These are phyloP conservation scores for Galerucella nymphaeae DNA, from an alignment of 2,888 invertebrate species.

Conservation along the genomic window DNA sequence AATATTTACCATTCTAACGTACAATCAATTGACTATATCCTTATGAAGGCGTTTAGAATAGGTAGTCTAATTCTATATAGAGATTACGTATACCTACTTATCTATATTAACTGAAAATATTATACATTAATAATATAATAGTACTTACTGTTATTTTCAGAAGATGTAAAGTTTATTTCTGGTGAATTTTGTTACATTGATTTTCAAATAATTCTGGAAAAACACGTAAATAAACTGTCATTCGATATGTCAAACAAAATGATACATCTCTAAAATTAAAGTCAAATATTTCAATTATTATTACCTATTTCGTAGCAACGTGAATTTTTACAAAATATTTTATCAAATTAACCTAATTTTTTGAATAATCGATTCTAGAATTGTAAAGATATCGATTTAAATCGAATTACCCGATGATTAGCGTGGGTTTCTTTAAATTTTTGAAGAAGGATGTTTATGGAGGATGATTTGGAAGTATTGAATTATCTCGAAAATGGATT, in stretches of 20 bases:
- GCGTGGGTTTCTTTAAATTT: too few species aligned
- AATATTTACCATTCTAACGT: not conserved
- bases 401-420: not conserved
- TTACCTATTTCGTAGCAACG: not conserved
- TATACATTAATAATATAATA: too few species aligned
- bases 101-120: too few species aligned
- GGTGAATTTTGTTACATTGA: slow-evolving; percentile 26
- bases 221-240: slow-evolving; percentile 23
- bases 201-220: slow-evolving; percentile 12
- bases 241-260: slow-evolving; percentile 25
- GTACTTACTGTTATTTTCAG: slow-evolving; percentile 13
- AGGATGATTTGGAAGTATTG: too few species aligned
- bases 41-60: too few species aligned
- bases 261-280: slow-evolving; percentile 10
- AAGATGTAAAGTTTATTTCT: slow-evolving; percentile 21
- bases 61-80: too few species aligned
- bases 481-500: too few species aligned
- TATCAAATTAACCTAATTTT: too few species aligned
- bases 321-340: not conserved
- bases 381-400: not conserved
- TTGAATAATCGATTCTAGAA: not conserved
- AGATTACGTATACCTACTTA: too few species aligned
- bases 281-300: slow-evolving; percentile 6
- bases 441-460: too few species aligned
- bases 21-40: not conserved